phyloP scores from a whole-genome alignment of 2,113 vertebrate genomes.

The Stegastes partitus region DNA sequence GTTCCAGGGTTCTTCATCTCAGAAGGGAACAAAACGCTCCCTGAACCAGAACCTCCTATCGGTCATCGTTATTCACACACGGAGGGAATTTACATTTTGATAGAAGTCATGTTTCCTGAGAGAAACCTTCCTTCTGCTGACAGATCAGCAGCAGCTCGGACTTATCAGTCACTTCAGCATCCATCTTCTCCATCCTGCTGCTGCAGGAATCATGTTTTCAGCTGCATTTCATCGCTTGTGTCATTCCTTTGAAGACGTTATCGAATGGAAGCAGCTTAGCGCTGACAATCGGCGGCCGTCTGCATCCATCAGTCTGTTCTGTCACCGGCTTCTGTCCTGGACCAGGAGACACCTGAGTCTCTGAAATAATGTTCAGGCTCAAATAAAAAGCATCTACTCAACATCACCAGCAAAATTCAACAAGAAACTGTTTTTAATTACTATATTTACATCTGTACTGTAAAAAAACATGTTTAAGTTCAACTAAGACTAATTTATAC shows the following conservation, averaged over 20 bases:
- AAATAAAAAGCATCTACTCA: too few relatives aligned
- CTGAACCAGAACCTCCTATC: too few relatives aligned
- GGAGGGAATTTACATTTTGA: constrained; percentile 64
- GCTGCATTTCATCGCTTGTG: constrained; percentile 68
- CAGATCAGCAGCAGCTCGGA: constrained; percentile 64
- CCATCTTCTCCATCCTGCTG: constrained; percentile 66
- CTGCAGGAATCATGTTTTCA: constrained; percentile 62
- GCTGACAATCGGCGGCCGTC: constrained; percentile 65
- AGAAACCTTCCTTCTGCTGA: constrained; percentile 1
- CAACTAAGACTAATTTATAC: too few relatives aligned
- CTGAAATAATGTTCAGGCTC: too few relatives aligned
- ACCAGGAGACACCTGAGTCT: constrained; percentile 12
- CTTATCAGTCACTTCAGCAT: constrained; percentile 76
- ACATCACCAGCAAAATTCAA: too few relatives aligned
- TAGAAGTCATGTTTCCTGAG: constrained; percentile 27
- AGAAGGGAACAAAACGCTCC: not conserved
- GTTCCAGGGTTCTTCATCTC: constrained; percentile 52
- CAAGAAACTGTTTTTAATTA: too few relatives aligned
- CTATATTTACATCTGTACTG: too few relatives aligned
- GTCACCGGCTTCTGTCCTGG: constrained; percentile 53
- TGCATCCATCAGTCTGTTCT: constrained; percentile 58
- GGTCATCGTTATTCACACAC: constrained; percentile 57
- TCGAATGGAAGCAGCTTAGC: constrained; percentile 66
- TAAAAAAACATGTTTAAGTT: too few relatives aligned
- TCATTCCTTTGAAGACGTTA: constrained; percentile 72